phyloP scores from a whole-genome alignment of 2,888 invertebrate genomes.

The Heliconius cydno region DNA sequence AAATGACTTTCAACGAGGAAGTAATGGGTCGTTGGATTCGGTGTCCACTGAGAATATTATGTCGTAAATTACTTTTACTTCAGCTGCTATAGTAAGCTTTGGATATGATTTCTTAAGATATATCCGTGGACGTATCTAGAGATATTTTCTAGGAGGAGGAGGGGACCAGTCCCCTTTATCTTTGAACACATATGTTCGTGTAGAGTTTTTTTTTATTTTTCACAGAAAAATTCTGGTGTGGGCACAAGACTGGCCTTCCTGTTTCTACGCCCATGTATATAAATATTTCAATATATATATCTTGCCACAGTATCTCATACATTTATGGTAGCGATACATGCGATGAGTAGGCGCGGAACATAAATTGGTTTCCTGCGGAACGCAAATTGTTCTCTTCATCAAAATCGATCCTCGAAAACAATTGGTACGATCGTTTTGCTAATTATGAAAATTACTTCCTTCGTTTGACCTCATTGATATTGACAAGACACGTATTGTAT shows the following conservation, averaged over 20 bases:
- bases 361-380: slow-evolving; percentile 71
- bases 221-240: too few species aligned
- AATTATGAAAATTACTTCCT: slow-evolving; percentile 36
- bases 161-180: too few species aligned
- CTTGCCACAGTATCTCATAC: neutral
- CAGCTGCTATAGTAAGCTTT: neutral
- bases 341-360: slow-evolving; percentile 55
- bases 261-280: too few species aligned
- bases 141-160: too few species aligned
- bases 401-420: slow-evolving; percentile 52
- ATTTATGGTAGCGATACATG: slow-evolving; percentile 26
- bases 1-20: slow-evolving; percentile 59
- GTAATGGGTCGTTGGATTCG: slow-evolving; percentile 64
- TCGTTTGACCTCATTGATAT: slow-evolving; percentile 31
- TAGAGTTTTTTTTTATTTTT: too few species aligned
- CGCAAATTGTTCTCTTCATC: slow-evolving; percentile 63
- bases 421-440: slow-evolving; percentile 41
- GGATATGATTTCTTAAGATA: neutral
- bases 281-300: neutral
- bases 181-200: neutral
- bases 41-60: slow-evolving; percentile 43
- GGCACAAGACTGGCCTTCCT: too few species aligned
- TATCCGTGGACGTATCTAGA: too few species aligned
- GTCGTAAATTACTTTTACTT: neutral
- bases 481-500: slow-evolving; percentile 2